Evolutionary conservation across 2,888 invertebrate genomes (phyloP).

Genomic region (Monopis laevigella): DNA sequence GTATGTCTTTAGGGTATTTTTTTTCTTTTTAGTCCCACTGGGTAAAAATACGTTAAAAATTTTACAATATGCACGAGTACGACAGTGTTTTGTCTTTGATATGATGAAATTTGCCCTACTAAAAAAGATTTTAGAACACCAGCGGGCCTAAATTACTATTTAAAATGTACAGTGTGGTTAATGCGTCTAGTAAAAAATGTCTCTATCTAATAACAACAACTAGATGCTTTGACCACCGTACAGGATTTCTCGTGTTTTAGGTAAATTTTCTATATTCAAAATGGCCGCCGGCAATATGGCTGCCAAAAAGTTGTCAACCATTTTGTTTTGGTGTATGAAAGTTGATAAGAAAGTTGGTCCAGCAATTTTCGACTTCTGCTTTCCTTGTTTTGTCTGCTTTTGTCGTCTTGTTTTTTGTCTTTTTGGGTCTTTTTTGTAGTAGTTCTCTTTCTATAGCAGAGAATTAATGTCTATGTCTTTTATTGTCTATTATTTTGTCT

Average conservation of each 20-base stretch:
- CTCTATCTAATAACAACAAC: too few relatives aligned
- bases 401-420: conserved; percentile 26
- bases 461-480: conserved; percentile 9
- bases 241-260: background rate
- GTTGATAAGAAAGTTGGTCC: conserved; percentile 37
- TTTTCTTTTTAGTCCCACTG: too few relatives aligned
- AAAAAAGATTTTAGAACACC: too few relatives aligned
- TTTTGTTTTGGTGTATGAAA: conserved; percentile 40
- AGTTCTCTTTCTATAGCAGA: conserved; percentile 10
- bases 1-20: background rate
- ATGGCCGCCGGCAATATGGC: background rate
- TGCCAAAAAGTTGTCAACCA: too few relatives aligned
- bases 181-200: too few relatives aligned
- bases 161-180: too few relatives aligned
- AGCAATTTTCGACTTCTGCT: conserved; percentile 33
- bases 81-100: too few relatives aligned
- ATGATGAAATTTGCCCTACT: too few relatives aligned
- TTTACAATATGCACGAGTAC: too few relatives aligned
- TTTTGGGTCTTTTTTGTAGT: conserved; percentile 28
- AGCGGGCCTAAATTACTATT: too few relatives aligned
- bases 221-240: too few relatives aligned
- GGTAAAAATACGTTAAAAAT: too few relatives aligned
- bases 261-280: background rate
- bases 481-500: conserved; percentile 23
- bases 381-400: conserved; percentile 27